Base-by-base conservation (phyloP, 2,888 invertebrate species). In the Drosophila algonquin region DNA sequence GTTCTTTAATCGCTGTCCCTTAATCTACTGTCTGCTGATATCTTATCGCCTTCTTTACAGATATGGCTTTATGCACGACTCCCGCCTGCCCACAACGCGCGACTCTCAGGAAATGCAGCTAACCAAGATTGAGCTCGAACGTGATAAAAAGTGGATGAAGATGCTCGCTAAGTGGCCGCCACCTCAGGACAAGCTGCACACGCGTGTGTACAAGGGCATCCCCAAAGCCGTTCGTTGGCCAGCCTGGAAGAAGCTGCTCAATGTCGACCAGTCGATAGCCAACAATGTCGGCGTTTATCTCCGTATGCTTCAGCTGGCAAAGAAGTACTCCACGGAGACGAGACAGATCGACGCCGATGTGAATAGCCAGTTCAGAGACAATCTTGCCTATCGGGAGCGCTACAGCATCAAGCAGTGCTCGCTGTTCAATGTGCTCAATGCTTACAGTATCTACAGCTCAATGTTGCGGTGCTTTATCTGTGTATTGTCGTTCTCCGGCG, bases 271-370 rank as follows among this genome's bases (percentile, higher is more conserved):
- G 85, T 93, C 96, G 68, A 97, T 97, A 91, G 94, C 94, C 50
- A 95, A 96, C 77, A 96, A 98, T 90, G 93, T 93, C 76, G 96
- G 96, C 30, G 96, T 96, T 89, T 99, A 97, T 92, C 93, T 94
- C 90, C 96, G 97, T 93, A 98, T 99, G 98, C 94, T 96, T 84
- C 94, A 95, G 85, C 93, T 97, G 81, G 98, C 99, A 14, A 94
- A 97, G 81, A 94, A 95, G 84, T 96, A 97, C 94, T 98, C 99
- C 10, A 98, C 98, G 27, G 99, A 99, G 93, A 97, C 99, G 75
- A 94, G 98, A 79, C 99, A 99, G 93, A 99, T 99, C 87, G 99
- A 99, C 93, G 96, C 99, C 35, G 99, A 99, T 93, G 99, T 99
- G 14, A 99, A 99, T 93, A 94, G 99, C 84, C 99, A 99, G 90